Evolutionary conservation across 2,113 vertebrate genomes (phyloP).

Genomic region (Aramus guarauna): DNA sequence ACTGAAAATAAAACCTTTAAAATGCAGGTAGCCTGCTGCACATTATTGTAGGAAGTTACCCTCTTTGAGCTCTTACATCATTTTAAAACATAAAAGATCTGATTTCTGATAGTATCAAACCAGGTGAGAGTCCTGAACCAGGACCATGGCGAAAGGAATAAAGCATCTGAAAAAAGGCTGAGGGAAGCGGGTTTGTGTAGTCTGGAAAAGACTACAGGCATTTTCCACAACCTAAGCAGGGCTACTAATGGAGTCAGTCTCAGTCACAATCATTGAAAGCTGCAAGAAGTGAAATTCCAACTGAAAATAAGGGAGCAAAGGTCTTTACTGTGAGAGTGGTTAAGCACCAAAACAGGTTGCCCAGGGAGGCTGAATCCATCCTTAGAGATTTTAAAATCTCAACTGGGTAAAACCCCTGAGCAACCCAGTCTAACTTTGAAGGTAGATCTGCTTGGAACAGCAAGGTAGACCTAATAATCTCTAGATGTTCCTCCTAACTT

Average conservation of each 20-base stretch:
- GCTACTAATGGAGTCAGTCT: neutral
- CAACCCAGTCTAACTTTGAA: neutral
- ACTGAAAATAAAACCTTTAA: neutral
- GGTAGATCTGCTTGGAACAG: neutral
- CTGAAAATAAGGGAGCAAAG: neutral
- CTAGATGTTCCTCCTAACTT: neutral
- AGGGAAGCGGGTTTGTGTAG: neutral
- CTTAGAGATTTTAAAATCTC: neutral
- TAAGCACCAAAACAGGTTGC: neutral
- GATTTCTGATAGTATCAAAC: neutral
- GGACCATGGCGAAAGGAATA: neutral
- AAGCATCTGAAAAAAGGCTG: neutral
- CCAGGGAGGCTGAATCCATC: neutral
- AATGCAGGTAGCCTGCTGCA: neutral
- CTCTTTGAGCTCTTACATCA: neutral
- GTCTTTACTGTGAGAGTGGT: neutral
- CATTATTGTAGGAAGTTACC: neutral
- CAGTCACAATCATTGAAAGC: neutral
- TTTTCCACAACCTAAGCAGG: neutral
- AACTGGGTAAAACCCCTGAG: neutral
- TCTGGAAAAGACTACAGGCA: neutral
- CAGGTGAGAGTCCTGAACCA: neutral
- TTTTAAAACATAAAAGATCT: neutral
- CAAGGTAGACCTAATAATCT: neutral
- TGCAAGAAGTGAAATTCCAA: neutral